Evolutionary conservation across 1,140 invertebrate genomes (phyloP).

Genomic region (Bombus picipes): DNA sequence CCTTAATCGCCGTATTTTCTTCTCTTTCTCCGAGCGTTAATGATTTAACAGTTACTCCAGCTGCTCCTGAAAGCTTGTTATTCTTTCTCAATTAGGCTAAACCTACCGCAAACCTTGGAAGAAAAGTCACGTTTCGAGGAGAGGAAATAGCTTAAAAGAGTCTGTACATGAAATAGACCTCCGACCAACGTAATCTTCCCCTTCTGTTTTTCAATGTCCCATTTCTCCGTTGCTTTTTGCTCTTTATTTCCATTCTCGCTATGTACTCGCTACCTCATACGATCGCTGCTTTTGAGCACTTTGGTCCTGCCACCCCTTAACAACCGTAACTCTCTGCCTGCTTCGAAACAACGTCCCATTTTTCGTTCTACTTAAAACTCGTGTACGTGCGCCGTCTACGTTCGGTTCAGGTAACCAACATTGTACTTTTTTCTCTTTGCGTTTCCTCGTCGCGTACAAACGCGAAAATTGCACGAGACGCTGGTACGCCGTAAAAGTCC

Average conservation of each 20-base stretch:
- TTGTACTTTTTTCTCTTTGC: background rate
- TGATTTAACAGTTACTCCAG: slow-evolving; percentile 19
- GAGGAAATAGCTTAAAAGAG: background rate
- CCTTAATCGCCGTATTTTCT: background rate
- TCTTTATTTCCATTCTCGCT: background rate
- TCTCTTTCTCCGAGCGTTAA: background rate
- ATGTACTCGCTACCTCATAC: background rate
- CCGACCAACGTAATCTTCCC: background rate
- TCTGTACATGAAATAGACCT: background rate
- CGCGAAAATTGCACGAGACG: slow-evolving; percentile 14
- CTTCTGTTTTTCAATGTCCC: background rate
- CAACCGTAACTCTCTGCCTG: slow-evolving; percentile 1
- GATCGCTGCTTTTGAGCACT: background rate
- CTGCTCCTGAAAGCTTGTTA: background rate
- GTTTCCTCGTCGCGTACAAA: background rate
- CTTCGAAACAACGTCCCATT: slow-evolving; percentile 30
- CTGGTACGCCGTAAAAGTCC: background rate
- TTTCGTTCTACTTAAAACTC: slow-evolving; percentile 12
- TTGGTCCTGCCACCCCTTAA: slow-evolving; percentile 23
- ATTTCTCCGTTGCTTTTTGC: background rate
- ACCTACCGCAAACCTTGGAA: background rate
- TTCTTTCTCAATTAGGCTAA: background rate
- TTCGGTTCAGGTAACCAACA: background rate
- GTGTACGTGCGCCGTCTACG: slow-evolving; percentile 11
- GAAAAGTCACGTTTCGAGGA: background rate